Percentiles rank a stretch among this genome's conserved stretches.
phyloP scores from a whole-genome alignment of 2,888 invertebrate genomes.

The Rhorus exstirpatorius region DNA sequence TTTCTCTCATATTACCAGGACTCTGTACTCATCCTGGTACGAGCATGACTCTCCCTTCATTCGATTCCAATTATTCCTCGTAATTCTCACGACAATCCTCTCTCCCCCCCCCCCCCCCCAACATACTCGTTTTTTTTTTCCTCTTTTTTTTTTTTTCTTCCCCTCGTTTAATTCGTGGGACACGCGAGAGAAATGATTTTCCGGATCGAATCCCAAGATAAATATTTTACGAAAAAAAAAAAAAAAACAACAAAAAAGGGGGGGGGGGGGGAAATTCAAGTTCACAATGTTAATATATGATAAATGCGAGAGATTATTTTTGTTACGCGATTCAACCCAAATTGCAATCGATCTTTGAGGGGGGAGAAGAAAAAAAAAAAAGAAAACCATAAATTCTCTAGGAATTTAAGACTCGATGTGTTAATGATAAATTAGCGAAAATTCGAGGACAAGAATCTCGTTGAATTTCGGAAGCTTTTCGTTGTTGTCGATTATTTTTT shows the following conservation, averaged over 20 bases:
- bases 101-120: too few species aligned
- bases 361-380: conserved; percentile 44
- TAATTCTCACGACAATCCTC: too few species aligned
- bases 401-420: conserved; percentile 30
- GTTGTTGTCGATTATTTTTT: conserved; percentile 12
- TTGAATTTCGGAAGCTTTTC: not conserved
- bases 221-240: conserved; percentile 33
- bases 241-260: too few species aligned
- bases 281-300: conserved; percentile 51
- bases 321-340: conserved; percentile 71
- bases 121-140: too few species aligned
- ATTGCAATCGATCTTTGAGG: conserved; percentile 69
- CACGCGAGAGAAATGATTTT: conserved; percentile 46
- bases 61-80: too few species aligned
- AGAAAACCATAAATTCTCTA: conserved; percentile 47
- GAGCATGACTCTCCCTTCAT: too few species aligned
- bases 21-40: conserved; percentile 60
- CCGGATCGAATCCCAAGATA: conserved; percentile 42
- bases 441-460: conserved; percentile 38
- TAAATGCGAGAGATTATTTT: conserved; percentile 70
- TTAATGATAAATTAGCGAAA: conserved; percentile 18
- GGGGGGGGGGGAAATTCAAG: too few species aligned
- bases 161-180: too few species aligned
- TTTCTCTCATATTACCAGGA: conserved; percentile 32
- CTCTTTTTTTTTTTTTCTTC: too few species aligned